These are phyloP conservation scores for Boloria euphrosyne DNA, from an alignment of 2,888 invertebrate genomes.

Conservation along the genomic window DNA sequence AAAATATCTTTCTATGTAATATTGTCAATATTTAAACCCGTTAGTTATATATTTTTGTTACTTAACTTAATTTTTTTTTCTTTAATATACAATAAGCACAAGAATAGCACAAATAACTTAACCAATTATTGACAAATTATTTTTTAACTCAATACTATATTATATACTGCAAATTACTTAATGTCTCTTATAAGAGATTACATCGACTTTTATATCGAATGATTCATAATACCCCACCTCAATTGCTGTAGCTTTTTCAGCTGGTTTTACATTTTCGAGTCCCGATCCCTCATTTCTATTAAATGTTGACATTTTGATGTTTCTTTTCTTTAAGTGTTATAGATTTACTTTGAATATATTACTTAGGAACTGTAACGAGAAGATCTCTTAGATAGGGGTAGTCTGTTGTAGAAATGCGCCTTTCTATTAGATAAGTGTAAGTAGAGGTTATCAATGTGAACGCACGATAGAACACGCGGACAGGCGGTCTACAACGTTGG, in stretches of 20 bases:
- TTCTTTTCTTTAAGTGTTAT: slow-evolving; percentile 8
- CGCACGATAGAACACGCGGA: slow-evolving; percentile 58
- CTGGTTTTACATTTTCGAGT: slow-evolving; percentile 3
- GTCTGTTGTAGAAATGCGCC: slow-evolving; percentile 58
- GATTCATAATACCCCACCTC: slow-evolving; percentile 10
- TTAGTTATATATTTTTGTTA: no score
- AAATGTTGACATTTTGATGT: not conserved
- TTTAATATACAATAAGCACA: no score
- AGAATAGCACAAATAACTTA: no score
- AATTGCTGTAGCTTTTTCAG: slow-evolving; percentile 13
- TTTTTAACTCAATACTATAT: no score
- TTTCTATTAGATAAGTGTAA: slow-evolving; percentile 69
- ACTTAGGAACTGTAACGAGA: slow-evolving; percentile 30
- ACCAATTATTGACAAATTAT: no score
- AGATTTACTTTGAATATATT: slow-evolving; percentile 41
- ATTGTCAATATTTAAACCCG: no score
- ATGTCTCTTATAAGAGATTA: no score
- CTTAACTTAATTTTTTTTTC: no score
- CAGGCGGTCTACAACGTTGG: slow-evolving; percentile 24
- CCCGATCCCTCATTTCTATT: slow-evolving; percentile 6
- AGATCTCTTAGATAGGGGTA: slow-evolving; percentile 47
- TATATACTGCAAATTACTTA: no score
- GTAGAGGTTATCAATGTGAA: slow-evolving; percentile 67
- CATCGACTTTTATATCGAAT: not conserved
- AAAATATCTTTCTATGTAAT: no score